Base-by-base conservation (phyloP, 2,797 vertebrate genomes). In the Staurois parvus region DNA sequence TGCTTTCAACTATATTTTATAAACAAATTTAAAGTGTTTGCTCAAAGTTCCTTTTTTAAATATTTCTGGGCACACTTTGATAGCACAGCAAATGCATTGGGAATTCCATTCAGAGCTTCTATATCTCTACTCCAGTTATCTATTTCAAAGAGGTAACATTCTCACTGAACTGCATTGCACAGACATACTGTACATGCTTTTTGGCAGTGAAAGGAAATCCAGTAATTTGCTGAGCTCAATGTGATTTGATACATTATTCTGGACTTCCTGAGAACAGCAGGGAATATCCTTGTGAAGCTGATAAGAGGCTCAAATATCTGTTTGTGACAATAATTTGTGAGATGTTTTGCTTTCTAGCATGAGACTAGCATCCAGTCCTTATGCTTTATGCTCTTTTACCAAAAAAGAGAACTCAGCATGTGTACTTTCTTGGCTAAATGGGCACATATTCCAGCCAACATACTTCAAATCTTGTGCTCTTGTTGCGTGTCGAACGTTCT, bases 171-270 rank as follows among this genome's bases (percentile, higher is more conserved):
- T 45, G 28, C 34, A 29, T 34, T 67, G 40, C 17, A 40, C 37
- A 48, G 37, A 68, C 76, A 68, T 40, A n/a, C n/a, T n/a, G n/a
- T n/a, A 79, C 67, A 45, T 74, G 52, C 59, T 37, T 82, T 37
- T 42, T 82, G 81, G 81, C 81, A 76, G 62, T 29, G 66, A 67
- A 45, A 67, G 30, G 40, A 70, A 76, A 69, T 76, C 48, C 45
- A 69, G 17, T 40, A 48, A 84, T 84, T 77, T 52, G 66, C 73
- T 76, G 24, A 77, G 73, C 73, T 76, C 42, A 64, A 84, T 82
- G 56, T 64, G 56, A 68, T 73, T 70, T 72, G 72, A 84, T 84
- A 76, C 76, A 84, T 76, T 76, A 73, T 67, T 76, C 72, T 76
- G 28, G 81, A 83, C 56, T 74, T 82, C 80, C 70, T 67, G 62